Evolutionary conservation across 2,113 vertebrate species (phyloP).

Genomic region (Zosterops pallidus): DNA sequence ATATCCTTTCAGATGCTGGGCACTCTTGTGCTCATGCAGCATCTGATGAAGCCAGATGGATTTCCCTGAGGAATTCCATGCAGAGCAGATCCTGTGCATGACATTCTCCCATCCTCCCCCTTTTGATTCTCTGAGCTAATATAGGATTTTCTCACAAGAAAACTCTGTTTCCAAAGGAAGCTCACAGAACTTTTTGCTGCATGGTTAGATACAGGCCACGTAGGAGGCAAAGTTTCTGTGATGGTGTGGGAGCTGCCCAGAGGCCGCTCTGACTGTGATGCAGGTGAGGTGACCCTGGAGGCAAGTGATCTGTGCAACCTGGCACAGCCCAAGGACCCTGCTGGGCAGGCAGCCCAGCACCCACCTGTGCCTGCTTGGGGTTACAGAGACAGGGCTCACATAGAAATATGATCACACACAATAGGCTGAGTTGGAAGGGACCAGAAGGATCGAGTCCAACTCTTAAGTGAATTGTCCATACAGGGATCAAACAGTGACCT

Average conservation of each 20-base stretch:
- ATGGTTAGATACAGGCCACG: neutral
- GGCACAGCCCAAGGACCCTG: neutral
- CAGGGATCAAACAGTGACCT: neutral
- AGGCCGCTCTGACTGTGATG: neutral
- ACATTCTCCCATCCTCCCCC: neutral
- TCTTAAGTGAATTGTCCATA: neutral
- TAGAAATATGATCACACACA: neutral
- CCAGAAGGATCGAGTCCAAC: accelerated
- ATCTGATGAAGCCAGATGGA: neutral
- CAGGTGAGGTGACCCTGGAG: neutral
- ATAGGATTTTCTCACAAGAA: neutral
- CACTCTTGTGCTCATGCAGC: neutral
- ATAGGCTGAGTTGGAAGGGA: neutral
- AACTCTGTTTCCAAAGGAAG: neutral
- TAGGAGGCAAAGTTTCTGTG: neutral
- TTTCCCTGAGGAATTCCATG: accelerated
- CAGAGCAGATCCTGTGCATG: neutral
- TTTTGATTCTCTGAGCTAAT: neutral
- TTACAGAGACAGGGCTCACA: neutral
- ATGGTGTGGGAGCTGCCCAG: accelerated
- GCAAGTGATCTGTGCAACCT: neutral
- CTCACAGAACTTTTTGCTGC: neutral
- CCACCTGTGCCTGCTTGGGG: accelerated
- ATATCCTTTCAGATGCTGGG: neutral
- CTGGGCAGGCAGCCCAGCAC: neutral